Base-by-base conservation (phyloP, 1,140 invertebrate genomes). In the Teleopsis dalmanni region DNA sequence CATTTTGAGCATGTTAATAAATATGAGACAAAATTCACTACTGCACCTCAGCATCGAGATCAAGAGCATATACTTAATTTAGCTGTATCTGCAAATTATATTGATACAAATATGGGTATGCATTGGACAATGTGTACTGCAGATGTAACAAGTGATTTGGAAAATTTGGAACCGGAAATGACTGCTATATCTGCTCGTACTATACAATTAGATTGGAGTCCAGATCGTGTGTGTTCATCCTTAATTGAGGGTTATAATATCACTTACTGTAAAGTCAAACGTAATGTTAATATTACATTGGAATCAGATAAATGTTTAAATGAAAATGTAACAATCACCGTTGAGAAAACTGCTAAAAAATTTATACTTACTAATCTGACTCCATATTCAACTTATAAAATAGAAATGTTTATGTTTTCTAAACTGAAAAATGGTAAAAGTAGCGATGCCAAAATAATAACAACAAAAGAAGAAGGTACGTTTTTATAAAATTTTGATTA, bases 31-130 rank as follows among this genome's bases (percentile, higher is more conserved):
- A 50, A 55, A 14, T 68, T 56, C 23, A 62, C 57, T 25, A 63
- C 51, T 25, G 25, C 25, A 1, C 36, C 21, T 13, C 40, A 44
- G 21, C 16, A 41, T 13, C 11, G 16, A 7, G 44, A 52, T 5
- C 55, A 62, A 33, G 46, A 51, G 27, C 44, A 43, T 0, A 41
- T 54, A 0, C 31, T 67, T 10, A 57, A 58, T 19, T 57, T 68
- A 48, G 65, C 65, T 5, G 65, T 68, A 1, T 67, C 65, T 13
- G 65, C 62, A 7, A 68, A 68, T 42, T 68, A 57, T 34, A 23
- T 33, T 0, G 19, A 43, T 3, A 58, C 51, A n/a, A 68, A 63
- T 47, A 53, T 60, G 1, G 65, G 65, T 6, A 58, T 68, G 57
- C 59, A 57, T 33, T 68, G 65, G 65, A 38, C 57, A 34, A 57